Conservation (phyloP, 2,797 vertebrate genomes). For the Scyliorhinus canicula region DNA sequence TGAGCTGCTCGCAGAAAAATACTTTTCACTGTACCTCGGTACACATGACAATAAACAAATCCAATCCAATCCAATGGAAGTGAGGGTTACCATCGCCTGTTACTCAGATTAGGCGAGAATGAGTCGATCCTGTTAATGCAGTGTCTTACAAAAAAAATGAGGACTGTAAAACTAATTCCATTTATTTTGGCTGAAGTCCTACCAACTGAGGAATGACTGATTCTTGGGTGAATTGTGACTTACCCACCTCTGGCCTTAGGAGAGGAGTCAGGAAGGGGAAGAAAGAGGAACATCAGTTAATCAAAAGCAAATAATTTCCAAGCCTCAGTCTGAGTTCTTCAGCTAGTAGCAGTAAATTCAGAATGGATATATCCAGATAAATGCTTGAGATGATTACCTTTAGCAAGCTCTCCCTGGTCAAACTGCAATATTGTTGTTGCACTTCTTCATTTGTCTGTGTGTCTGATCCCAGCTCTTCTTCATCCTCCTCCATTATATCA, state of each 20-base stretch:
- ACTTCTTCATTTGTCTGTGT: slow-evolving; percentile 46
- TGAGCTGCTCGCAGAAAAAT: no score
- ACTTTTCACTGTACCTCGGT: no score
- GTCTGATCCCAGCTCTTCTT: slow-evolving; percentile 76
- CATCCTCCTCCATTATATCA: slow-evolving; percentile 92
- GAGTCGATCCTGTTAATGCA: not conserved
- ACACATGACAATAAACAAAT: no score
- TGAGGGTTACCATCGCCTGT: not conserved
- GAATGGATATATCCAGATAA: not conserved
- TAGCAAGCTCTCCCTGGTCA: slow-evolving; percentile 47
- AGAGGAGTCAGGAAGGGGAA: not conserved
- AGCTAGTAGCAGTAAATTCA: not conserved
- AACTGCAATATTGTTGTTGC: slow-evolving; percentile 55
- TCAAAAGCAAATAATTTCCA: not conserved
- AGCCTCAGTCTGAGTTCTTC: not conserved
- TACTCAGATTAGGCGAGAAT: not conserved
- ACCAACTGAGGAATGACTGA: not conserved
- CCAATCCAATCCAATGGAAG: no score
- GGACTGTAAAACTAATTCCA: not conserved
- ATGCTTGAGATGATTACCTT: slow-evolving; percentile 53
- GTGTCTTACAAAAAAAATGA: not conserved
- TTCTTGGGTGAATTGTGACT: not conserved
- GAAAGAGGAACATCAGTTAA: not conserved
- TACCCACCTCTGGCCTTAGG: not conserved
- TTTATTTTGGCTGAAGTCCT: not conserved